Percentiles rank a stretch among this genome's conserved stretches.
Evolutionary conservation across 30 jellyfish, hydroid and myxozoan species (phyloP).

Genomic region (Cassiopea andromeda): DNA sequence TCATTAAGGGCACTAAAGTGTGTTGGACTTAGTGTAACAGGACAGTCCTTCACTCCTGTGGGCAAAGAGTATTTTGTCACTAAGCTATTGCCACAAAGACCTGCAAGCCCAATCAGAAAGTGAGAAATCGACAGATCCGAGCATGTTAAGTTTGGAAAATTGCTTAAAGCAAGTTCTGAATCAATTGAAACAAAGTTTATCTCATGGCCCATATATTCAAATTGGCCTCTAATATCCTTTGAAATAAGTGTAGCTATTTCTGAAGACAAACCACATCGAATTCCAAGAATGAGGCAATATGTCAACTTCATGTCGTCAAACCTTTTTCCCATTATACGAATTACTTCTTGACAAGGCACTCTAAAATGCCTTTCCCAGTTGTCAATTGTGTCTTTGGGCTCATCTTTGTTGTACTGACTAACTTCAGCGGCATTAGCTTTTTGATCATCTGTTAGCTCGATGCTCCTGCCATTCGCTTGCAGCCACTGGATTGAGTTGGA

Average conservation of each 20-base stretch:
- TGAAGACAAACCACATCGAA: constrained; percentile 11
- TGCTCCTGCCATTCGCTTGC: neutral
- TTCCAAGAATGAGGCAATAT: constrained; percentile 35
- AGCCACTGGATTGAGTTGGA: neutral
- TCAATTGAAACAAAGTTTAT: constrained; percentile 29
- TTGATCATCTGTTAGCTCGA: neutral
- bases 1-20: constrained; percentile 8
- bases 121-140: constrained; percentile 19
- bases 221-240: constrained; percentile 4
- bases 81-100: constrained; percentile 5
- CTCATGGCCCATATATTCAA: neutral
- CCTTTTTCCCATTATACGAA: neutral
- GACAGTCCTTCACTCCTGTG: neutral
- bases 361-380: neutral
- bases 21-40: neutral
- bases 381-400: neutral
- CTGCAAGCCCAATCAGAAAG: constrained; percentile 28
- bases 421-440: neutral
- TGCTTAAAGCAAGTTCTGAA: constrained; percentile 32
- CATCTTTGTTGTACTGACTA: neutral
- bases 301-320: constrained; percentile 53
- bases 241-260: constrained; percentile 23
- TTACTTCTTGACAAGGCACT: neutral
- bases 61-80: constrained; percentile 26
- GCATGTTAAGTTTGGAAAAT: neutral